Percentiles rank a stretch among this genome's conserved stretches.
These are phyloP conservation scores for Bothrops jararaca DNA, from an alignment of 2,113 vertebrate genomes.

Conservation along the genomic window DNA sequence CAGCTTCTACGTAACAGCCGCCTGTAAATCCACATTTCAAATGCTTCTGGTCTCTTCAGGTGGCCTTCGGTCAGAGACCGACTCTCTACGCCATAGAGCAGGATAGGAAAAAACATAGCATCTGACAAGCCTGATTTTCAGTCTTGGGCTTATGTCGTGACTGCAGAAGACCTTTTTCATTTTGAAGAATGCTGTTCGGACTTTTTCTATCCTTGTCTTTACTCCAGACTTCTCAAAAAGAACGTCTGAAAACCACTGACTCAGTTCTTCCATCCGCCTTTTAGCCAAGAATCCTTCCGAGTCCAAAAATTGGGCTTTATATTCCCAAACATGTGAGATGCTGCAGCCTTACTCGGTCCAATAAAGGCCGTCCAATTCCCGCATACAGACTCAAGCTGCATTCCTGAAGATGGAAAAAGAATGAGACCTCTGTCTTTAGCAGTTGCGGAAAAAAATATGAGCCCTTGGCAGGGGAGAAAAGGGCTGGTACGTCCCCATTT, in stretches of 20 bases:
- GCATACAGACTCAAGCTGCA: conserved; percentile 2
- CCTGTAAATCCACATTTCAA: too few species aligned
- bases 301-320: conserved; percentile 1
- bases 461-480: neutral
- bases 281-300: neutral
- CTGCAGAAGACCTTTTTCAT: too few species aligned
- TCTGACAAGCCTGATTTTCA: too few species aligned
- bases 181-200: too few species aligned
- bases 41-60: too few species aligned
- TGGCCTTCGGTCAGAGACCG: too few species aligned
- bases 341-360: neutral
- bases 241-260: neutral
- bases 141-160: too few species aligned
- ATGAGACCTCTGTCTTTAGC: conserved; percentile 43
- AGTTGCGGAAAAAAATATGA: conserved; percentile 19
- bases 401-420: conserved; percentile 48
- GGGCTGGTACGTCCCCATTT: conserved; percentile 14
- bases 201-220: too few species aligned
- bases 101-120: too few species aligned
- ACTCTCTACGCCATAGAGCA: too few species aligned
- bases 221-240: neutral
- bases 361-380: neutral
- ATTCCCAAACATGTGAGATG: neutral
- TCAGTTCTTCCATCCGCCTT: neutral
- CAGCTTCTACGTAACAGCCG: too few species aligned